Percentiles rank a stretch among this genome's conserved stretches.
Conservation (phyloP, 2,113 vertebrate species). For the Ranitomeya variabilis region DNA sequence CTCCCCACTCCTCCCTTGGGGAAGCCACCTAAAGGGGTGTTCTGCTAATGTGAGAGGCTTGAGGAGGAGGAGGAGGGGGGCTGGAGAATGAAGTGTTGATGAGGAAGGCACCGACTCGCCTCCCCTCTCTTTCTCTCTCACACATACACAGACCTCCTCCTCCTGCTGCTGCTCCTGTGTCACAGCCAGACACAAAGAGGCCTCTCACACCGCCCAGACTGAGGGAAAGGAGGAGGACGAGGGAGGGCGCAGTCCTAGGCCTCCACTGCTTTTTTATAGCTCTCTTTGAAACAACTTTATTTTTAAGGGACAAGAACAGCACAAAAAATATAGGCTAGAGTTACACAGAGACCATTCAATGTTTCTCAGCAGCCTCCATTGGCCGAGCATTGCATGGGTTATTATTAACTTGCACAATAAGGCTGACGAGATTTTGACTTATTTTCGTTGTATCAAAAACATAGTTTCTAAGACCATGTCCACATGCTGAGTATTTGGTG, state of each 20-base stretch:
- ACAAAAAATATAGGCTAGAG: not conserved
- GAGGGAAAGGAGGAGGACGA: constrained; percentile 12
- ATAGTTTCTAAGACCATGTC: too few relatives aligned
- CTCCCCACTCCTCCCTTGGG: constrained; percentile 43
- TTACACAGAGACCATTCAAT: not conserved
- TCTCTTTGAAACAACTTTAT: constrained; percentile 38
- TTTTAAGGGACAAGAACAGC: not conserved
- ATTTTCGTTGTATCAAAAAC: too few relatives aligned
- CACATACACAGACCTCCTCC: constrained; percentile 49
- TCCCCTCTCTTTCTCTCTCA: constrained; percentile 40
- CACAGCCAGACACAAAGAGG: constrained; percentile 58
- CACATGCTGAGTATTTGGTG: too few relatives aligned
- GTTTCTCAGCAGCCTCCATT: too few relatives aligned
- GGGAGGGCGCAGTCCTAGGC: constrained; percentile 8
- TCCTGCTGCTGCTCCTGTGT: constrained; percentile 51
- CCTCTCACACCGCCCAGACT: constrained; percentile 56
- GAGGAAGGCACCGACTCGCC: constrained; percentile 43
- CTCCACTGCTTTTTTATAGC: constrained; percentile 1
- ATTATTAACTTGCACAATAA: too few relatives aligned
- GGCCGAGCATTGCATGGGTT: not conserved
- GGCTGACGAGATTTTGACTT: too few relatives aligned
- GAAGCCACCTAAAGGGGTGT: constrained; percentile 47
- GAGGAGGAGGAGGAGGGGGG: constrained; percentile 47
- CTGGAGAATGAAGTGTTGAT: constrained; percentile 44
- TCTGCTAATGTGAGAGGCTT: constrained; percentile 38